Evolutionary conservation across 2,888 invertebrate species (phyloP), one percentile per base, ranked within the genome.

Genomic region (Dolichopus griseipennis): DNA sequence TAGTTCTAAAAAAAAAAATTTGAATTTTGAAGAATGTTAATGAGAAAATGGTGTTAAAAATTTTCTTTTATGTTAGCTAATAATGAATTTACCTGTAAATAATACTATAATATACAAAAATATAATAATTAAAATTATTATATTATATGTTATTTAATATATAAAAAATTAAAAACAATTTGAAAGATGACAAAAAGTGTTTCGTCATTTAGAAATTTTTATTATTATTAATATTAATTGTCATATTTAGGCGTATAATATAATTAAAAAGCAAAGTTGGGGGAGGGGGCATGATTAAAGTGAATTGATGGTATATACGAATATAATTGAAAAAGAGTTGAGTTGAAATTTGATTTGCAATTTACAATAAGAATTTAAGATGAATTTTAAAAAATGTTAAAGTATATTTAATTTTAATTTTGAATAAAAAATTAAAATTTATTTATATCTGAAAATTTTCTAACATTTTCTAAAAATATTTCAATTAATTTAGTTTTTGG

Each of bases 41-140:
- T 52, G 52, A 52, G 52, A 52, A 52, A 52, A 52, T 18, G 52
- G 52, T 52, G 52, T 52, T 52, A 52, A 52, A 52, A 52, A 52
- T 52, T 52, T 52, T 52, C 6, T 37, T 37, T 37, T 37, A 37
- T 37, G 12, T 37, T 8, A 1, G 9, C 15, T 52, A 27, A 52
- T 52, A 52, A 52, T 52, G 8, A 15, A 52, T 9, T 52, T 52
- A 52, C n/a, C n/a, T 52, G 52, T n/a, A 52, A 6, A 52, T 52
- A 7, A 3, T 52, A 41, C 41, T 12, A 41, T n/a, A 41, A 41
- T 12, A 41, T 12, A 41, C 2, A 41, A 41, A 41, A 41, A 9
- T 27, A 27, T 27, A 27, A 27, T 27, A 27, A 5, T 34, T 34
- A 34, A 34, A 34, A 34, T 34, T 34, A 7, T 34, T 43, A 12